Evolutionary conservation across 2,113 vertebrate genomes (phyloP), one percentile per base, ranked within the genome.

Genomic region (Rhadina sibilatrix): DNA sequence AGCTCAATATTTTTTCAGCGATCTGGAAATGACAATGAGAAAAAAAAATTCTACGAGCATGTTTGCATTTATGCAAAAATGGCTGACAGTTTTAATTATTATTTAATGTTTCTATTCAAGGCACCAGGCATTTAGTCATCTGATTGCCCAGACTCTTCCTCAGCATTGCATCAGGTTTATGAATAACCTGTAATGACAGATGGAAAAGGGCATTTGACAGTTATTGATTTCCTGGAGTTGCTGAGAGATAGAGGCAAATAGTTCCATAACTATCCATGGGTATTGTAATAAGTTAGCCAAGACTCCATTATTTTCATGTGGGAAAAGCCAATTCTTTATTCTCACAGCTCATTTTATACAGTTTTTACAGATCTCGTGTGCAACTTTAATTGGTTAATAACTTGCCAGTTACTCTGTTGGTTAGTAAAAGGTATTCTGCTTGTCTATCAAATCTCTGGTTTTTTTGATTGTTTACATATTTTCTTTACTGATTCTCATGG

Each of bases 121-220:
- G 61, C 61, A 77, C 24, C 30, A 63, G 71, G 60, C 42, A 75
- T 68, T 87, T 79, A 82, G 72, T 90, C 21, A 69, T 83, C 66
- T 88, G 37, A 80, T 72, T 86, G 49, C 49, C 50, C 85, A 64
- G 44, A 49, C 42, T 65, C 49, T 91, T 81, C 75, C n/a, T 82
- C 65, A 76, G 53, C 25, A 31, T 83, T 93, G 66, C 35, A 76
- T 90, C 47, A 93, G 44, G 38, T 78, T 93, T 79, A 68, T 76
- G 75, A 89, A 78, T 89, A 95, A 82, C 69, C 50, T 64, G 49
- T 56, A 75, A 93, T 91, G 87, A 82, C 78, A 91, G 78, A 75
- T 64, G 49, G 75, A 37, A 91, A 78, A 85, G 44, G 69, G 49
- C 52, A 68, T 93, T 82, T 54, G 65, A 27, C 47, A 79, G 38